Percentiles rank a stretch among this genome's conserved stretches.
These are phyloP conservation scores for Drosophila phalerata DNA, from an alignment of 2,888 invertebrate species.

Conservation along the genomic window DNA sequence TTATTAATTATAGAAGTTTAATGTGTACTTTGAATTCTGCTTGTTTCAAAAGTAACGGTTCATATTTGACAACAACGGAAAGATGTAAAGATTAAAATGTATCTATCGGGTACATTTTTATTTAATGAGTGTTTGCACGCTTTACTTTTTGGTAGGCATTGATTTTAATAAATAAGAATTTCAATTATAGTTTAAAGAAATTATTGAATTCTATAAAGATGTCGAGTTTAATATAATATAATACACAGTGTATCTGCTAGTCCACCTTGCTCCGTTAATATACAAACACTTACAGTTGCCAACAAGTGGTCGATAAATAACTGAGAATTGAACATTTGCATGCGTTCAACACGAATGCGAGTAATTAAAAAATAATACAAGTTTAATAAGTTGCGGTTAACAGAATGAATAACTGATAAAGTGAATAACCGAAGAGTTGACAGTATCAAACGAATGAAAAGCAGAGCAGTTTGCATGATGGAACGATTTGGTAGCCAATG, in stretches of 20 bases:
- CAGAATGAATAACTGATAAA: conserved; percentile 2
- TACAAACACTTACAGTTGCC: neutral
- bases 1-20: no score
- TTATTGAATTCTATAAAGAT: no score
- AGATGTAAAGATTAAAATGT: no score
- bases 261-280: neutral
- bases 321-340: conserved; percentile 26
- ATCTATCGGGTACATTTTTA: no score
- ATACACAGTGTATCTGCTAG: conserved; percentile 7
- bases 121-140: no score
- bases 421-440: neutral
- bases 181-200: no score
- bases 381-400: conserved; percentile 34
- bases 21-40: neutral
- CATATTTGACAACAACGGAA: no score
- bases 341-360: neutral
- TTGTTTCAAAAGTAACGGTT: neutral
- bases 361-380: conserved; percentile 52
- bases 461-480: neutral
- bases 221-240: no score
- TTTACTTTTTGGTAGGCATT: no score
- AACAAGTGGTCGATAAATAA: conserved; percentile 40
- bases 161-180: no score
- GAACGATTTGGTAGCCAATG: conserved; percentile 6
- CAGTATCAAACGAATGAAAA: neutral